Percentiles rank a stretch among this genome's conserved stretches.
Evolutionary conservation across 2,888 invertebrate genomes (phyloP).

Genomic region (Chymomyza caudatula): DNA sequence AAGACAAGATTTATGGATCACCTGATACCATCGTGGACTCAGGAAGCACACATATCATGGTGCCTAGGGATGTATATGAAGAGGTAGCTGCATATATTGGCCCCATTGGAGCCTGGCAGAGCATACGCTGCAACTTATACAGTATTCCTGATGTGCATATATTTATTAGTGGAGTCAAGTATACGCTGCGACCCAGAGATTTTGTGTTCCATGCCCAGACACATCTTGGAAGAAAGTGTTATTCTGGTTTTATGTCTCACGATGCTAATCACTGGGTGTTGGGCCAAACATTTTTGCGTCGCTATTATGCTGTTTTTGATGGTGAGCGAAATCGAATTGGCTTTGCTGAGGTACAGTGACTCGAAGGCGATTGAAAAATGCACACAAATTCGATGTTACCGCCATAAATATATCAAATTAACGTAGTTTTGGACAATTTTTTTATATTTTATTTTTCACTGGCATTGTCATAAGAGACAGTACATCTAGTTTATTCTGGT

Average conservation of each 20-base stretch:
- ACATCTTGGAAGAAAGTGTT: conserved; percentile 17
- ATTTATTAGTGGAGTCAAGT: conserved; percentile 22
- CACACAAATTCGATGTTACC: too few species aligned
- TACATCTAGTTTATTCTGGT: too few species aligned
- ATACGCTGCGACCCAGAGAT: conserved; percentile 20
- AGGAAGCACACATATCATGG: conserved; percentile 44
- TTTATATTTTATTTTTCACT: too few species aligned
- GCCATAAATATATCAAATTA: too few species aligned
- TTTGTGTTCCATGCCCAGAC: conserved; percentile 30
- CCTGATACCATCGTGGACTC: conserved; percentile 46
- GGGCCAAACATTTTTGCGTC: conserved; percentile 47
- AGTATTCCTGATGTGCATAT: conserved; percentile 23
- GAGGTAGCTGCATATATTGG: neutral
- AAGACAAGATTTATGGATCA: neutral
- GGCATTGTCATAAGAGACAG: too few species aligned
- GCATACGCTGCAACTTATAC: conserved; percentile 17
- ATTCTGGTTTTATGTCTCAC: conserved; percentile 31
- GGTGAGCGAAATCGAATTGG: conserved; percentile 31
- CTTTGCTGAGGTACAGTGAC: too few species aligned
- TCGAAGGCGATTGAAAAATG: too few species aligned
- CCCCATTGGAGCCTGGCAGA: conserved; percentile 1
- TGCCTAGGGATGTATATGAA: conserved; percentile 17
- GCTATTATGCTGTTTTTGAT: conserved; percentile 50
- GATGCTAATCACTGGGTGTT: conserved; percentile 41
- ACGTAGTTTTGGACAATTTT: too few species aligned